Conservation (phyloP, 2,888 invertebrate species). For the Epinotia demarniana region DNA sequence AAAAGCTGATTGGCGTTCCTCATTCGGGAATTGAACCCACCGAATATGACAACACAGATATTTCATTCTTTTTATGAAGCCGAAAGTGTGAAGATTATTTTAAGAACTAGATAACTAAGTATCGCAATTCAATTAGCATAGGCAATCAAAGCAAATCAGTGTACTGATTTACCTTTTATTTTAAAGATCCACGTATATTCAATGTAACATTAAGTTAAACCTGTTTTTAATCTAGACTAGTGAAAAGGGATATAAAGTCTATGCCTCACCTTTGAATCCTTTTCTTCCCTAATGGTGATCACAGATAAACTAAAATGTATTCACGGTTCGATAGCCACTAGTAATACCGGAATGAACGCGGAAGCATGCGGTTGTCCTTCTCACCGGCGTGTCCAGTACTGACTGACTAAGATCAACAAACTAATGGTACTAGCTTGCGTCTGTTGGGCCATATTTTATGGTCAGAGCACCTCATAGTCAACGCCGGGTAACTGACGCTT, state of each 20-base stretch:
- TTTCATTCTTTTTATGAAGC: not conserved
- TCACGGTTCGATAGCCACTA: conserved; percentile 3
- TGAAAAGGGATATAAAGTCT: not conserved
- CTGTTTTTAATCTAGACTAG: not conserved
- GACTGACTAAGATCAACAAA: conserved; percentile 41
- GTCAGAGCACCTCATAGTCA: conserved; percentile 8
- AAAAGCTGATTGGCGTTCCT: too few relatives aligned
- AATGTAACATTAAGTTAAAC: too few relatives aligned
- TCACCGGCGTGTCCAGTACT: conserved; percentile 31
- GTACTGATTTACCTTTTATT: too few relatives aligned
- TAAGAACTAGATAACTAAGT: too few relatives aligned
- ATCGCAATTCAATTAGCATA: too few relatives aligned
- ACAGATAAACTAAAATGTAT: not conserved
- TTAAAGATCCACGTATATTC: too few relatives aligned
- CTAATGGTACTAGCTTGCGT: conserved; percentile 11
- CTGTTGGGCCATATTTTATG: conserved; percentile 15
- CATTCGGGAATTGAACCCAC: too few relatives aligned
- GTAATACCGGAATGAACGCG: conserved; percentile 16
- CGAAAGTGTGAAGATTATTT: not conserved
- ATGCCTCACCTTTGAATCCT: conserved; percentile 6
- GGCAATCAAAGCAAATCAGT: too few relatives aligned
- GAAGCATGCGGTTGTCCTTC: conserved; percentile 40
- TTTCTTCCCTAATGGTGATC: not conserved
- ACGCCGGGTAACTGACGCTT: not conserved
- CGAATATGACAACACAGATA: not conserved